Evolutionary conservation across 2,888 invertebrate genomes (phyloP), one percentile per base, ranked within the genome.

Genomic region (Philonicus albiceps): DNA sequence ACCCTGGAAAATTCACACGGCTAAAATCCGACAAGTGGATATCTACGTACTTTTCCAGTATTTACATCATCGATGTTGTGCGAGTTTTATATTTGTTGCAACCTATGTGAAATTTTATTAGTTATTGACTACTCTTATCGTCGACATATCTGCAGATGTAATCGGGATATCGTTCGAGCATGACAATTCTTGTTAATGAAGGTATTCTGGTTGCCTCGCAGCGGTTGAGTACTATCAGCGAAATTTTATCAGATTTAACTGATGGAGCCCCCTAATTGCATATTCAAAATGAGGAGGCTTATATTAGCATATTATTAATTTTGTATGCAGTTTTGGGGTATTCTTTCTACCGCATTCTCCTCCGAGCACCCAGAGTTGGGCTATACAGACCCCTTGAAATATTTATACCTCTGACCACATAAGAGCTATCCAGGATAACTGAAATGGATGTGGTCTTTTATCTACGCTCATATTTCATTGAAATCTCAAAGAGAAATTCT

Each of bases 291-390:
- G 40, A 22, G 75, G 49, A 85, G 75, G 73, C 31, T 85, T 73
- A 85, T 19, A 85, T 85, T 85, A 75, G 53, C 85, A 85, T 85
- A 34, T 75, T 75, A 85, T 85, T 85, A 75, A 85, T 75, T 85
- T 85, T 34, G 74, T 85, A 85, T 85, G 85, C 49, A 75, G 75
- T 85, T 75, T 75, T 74, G 6, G 8, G 7, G 53, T 3, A 76
- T 7, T 0, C 64, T 27, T 27, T 19, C 1, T 1, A 19, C 22
- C 13, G 8, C 22, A 64, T 1, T 64, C 27, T 22, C 3, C 55
- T 11, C 55, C 55, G 43, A 43, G 16, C 43, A 43, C 16, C 13
- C 43, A 43, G 13, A 7, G 8, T 37, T 37, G 13, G 13, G 40
- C 6, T n/a, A 19, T 7, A 49, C 22, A 11, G 0, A 64, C 1